Conservation (phyloP, 2,113 vertebrate genomes). For the Halcyon senegalensis region DNA sequence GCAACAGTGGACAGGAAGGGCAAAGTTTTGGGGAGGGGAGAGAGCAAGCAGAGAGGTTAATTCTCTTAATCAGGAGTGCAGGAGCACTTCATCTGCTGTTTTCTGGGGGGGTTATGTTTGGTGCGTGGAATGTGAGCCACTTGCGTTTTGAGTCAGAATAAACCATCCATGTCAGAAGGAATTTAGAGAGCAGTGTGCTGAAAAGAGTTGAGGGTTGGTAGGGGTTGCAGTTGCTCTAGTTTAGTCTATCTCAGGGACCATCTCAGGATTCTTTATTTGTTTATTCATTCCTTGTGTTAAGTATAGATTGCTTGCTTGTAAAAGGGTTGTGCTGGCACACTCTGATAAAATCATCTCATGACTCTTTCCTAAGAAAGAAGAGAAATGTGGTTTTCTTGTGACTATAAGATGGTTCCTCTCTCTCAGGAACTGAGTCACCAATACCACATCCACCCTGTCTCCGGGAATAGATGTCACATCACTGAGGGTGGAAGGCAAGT, state of each 20-base stretch:
- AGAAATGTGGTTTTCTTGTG: background rate
- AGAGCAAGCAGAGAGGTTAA: background rate
- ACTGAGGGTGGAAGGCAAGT: rapidly evolving
- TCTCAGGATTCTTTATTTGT: background rate
- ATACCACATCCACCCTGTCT: slow-evolving; percentile 52
- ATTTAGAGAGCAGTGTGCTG: background rate
- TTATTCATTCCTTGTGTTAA: background rate
- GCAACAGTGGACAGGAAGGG: background rate
- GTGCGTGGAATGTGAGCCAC: background rate
- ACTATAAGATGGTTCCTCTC: slow-evolving; percentile 7
- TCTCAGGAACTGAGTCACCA: slow-evolving; percentile 53
- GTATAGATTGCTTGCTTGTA: background rate
- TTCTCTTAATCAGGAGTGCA: background rate
- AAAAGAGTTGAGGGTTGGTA: background rate
- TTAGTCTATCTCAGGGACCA: background rate
- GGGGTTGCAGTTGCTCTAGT: background rate
- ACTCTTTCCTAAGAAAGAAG: background rate
- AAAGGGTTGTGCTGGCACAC: background rate
- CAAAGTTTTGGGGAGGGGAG: background rate
- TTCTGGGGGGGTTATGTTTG: background rate
- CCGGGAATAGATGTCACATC: background rate
- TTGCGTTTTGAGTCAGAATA: background rate
- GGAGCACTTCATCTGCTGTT: background rate
- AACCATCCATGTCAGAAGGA: background rate
- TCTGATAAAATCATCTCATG: background rate